phyloP scores from a whole-genome alignment of 2,797 vertebrate genomes.

The Sebastes minor region DNA sequence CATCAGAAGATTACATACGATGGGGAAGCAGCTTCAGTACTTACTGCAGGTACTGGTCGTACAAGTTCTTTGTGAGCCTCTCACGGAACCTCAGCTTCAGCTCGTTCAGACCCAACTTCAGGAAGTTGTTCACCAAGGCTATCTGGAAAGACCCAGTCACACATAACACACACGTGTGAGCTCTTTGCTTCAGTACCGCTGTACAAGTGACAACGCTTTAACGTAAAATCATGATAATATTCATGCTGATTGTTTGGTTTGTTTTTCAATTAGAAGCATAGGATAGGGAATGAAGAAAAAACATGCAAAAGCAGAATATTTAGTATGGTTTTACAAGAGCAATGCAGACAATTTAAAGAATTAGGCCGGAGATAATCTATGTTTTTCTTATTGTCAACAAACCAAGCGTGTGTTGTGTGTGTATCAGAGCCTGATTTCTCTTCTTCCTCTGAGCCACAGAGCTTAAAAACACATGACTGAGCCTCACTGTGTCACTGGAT shows the following conservation, averaged over 20 bases:
- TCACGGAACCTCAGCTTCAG: conserved; percentile 94
- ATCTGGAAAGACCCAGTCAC: conserved; percentile 83
- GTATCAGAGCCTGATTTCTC: background rate
- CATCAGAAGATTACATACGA: background rate
- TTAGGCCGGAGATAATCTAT: background rate
- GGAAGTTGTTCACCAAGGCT: conserved; percentile 95
- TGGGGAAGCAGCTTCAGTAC: conserved; percentile 49
- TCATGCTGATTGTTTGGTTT: background rate
- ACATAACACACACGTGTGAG: background rate
- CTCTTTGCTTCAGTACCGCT: background rate
- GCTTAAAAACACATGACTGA: background rate
- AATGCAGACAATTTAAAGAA: background rate
- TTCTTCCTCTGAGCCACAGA: background rate
- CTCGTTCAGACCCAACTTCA: conserved; percentile 95
- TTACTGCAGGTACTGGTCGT: conserved; percentile 96
- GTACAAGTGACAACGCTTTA: background rate
- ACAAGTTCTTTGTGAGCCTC: conserved; percentile 92
- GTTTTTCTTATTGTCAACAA: background rate
- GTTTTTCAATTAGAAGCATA: background rate
- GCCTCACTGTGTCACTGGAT: background rate
- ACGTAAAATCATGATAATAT: background rate
- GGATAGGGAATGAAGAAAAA: background rate
- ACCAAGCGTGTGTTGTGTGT: background rate
- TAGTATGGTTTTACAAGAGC: background rate
- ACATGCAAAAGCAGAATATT: background rate